Percentiles rank a stretch among this genome's conserved stretches.
Conservation (phyloP, 2,113 vertebrate genomes). For the human region GRCh38 chr13:42759501-42760000, state of each 20-base stretch:
- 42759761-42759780: not conserved
- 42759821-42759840: not conserved
- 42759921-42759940: not conserved
- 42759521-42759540: not conserved
- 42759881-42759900: not conserved
- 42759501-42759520: not conserved
- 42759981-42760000: not conserved
- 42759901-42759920: not conserved
- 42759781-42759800: not conserved
- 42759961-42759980: not conserved
- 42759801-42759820: not conserved
- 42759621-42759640: not conserved
- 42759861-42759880: not conserved
- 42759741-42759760: not conserved
- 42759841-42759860: not conserved
- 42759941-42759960: not conserved
- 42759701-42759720: not conserved
- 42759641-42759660: not conserved
- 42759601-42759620: not conserved
- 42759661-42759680: constrained; percentile 19
- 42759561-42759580: not conserved
- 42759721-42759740: not conserved
- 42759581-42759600: not conserved
- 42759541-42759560: not conserved
- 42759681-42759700: not conserved